These are phyloP conservation scores for Leptoteleia sp. DNA, from an alignment of 1,140 invertebrate genomes.

Conservation along the genomic window DNA sequence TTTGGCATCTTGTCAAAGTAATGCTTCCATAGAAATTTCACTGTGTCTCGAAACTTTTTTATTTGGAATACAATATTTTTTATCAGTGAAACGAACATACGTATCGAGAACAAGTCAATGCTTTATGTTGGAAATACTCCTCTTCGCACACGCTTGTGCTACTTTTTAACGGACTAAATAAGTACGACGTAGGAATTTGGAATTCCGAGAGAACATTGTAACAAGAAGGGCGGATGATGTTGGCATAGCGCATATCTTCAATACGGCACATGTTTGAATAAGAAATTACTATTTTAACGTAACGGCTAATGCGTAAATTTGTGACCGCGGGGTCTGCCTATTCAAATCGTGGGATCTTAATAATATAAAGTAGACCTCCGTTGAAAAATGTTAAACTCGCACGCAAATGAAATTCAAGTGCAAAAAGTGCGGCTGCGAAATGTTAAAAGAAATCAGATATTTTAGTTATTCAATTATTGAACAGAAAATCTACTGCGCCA, in stretches of 20 bases:
- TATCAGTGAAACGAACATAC: no score
- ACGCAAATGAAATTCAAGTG: slow-evolving; percentile 24
- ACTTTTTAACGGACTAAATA: slow-evolving; percentile 32
- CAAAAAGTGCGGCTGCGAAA: slow-evolving; percentile 13
- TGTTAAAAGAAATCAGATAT: slow-evolving; percentile 21
- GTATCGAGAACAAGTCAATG: slow-evolving; percentile 1
- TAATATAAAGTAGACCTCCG: slow-evolving; percentile 14
- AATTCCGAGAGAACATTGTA: slow-evolving; percentile 28
- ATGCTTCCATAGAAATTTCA: no score
- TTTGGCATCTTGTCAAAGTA: no score
- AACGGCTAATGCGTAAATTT: slow-evolving; percentile 43
- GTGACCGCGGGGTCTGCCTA: slow-evolving; percentile 5
- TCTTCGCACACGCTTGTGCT: slow-evolving; percentile 14
- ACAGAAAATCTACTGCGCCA: background rate
- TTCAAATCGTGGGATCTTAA: slow-evolving; percentile 19
- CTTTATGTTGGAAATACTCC: slow-evolving; percentile 5
- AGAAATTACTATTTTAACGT: slow-evolving; percentile 49
- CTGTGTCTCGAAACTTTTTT: no score
- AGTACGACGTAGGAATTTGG: slow-evolving; percentile 25
- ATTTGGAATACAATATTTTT: no score
- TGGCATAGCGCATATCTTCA: slow-evolving; percentile 36
- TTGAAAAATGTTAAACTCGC: slow-evolving; percentile 25
- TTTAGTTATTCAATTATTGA: slow-evolving; percentile 17
- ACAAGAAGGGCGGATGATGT: slow-evolving; percentile 34
- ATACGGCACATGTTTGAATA: slow-evolving; percentile 47